Conservation (phyloP, 1,140 invertebrate species). For the Stenopsyche tienmushanensis region DNA sequence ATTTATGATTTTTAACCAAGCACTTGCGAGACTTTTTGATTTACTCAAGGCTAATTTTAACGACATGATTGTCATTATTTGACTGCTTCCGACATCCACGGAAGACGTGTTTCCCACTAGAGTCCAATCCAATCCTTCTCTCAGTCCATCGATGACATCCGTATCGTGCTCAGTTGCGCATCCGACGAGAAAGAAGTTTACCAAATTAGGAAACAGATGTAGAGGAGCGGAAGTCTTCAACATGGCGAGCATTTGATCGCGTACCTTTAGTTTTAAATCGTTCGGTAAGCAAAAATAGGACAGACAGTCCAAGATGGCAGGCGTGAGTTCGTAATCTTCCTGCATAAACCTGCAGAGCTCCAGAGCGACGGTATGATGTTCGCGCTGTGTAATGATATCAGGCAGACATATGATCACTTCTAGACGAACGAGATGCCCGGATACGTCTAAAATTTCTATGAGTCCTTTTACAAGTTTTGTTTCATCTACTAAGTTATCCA, state of each 20-base stretch:
- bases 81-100: constrained; percentile 50
- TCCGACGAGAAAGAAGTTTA: constrained; percentile 51
- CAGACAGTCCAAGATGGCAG: constrained; percentile 52
- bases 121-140: constrained; percentile 50
- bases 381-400: constrained; percentile 51
- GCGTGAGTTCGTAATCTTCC: constrained; percentile 50
- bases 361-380: constrained; percentile 49
- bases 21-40: constrained; percentile 48
- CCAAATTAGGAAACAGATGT: constrained; percentile 50
- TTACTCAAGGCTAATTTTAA: constrained; percentile 51
- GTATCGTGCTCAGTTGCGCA: constrained; percentile 43
- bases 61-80: constrained; percentile 50
- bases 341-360: constrained; percentile 51
- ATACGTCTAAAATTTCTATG: constrained; percentile 50
- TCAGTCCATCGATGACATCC: constrained; percentile 47
- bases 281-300: constrained; percentile 50
- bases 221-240: constrained; percentile 46
- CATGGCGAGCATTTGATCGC: constrained; percentile 50
- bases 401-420: constrained; percentile 55
- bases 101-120: constrained; percentile 39
- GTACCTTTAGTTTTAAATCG: constrained; percentile 48
- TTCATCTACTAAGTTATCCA: constrained; percentile 46
- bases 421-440: constrained; percentile 47
- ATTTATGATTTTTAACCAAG: constrained; percentile 51
- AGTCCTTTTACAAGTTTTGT: constrained; percentile 48